Evolutionary conservation across 2,797 vertebrate species (phyloP).

Genomic region (Sciurus carolinensis): DNA sequence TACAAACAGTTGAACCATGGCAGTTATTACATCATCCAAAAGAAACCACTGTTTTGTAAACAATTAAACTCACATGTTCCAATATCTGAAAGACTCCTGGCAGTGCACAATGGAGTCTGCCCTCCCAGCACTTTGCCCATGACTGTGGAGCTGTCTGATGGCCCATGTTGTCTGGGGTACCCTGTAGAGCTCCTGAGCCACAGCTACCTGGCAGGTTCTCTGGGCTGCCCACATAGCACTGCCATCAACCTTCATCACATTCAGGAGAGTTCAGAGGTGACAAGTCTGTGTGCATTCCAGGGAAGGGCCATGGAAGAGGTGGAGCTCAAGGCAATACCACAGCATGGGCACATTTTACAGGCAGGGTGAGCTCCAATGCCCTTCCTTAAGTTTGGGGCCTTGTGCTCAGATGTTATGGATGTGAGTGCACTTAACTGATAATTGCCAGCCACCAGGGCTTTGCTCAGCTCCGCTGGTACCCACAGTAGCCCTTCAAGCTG

Average conservation of each 20-base stretch:
- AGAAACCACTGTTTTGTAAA: background rate
- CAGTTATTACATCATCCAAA: background rate
- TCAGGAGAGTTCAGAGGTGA: background rate
- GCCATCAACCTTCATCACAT: too few relatives aligned
- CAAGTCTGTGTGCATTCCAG: background rate
- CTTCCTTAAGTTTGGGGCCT: background rate
- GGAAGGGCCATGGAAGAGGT: background rate
- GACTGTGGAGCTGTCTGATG: background rate
- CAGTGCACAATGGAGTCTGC: background rate
- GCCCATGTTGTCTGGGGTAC: background rate
- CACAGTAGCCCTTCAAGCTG: background rate
- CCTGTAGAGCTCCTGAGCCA: background rate
- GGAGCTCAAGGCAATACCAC: background rate
- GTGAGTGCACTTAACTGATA: background rate
- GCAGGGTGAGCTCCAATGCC: background rate
- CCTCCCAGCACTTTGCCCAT: background rate
- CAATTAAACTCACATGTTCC: background rate
- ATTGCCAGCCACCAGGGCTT: background rate
- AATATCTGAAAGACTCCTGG: background rate
- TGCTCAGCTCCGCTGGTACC: too few relatives aligned
- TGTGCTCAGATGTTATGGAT: background rate
- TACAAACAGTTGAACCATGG: background rate
- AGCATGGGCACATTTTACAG: background rate
- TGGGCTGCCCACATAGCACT: background rate
- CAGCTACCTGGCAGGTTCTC: background rate